Conservation (phyloP, 2,888 invertebrate species). For the Nomada ruficornis region DNA sequence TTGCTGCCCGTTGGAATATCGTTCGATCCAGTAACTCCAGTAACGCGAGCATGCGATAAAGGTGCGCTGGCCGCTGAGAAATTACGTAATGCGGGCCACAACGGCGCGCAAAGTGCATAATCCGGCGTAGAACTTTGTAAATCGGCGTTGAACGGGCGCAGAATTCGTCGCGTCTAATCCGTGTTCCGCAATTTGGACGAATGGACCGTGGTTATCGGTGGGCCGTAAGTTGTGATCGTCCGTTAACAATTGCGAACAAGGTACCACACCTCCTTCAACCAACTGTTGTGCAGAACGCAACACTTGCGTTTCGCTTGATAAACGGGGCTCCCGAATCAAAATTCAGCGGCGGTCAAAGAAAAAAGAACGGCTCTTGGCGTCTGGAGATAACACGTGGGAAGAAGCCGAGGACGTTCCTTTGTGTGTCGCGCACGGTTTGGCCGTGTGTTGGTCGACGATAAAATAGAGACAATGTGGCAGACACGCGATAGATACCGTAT, state of each 20-base stretch:
- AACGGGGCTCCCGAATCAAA: slow-evolving; percentile 22
- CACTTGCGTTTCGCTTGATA: slow-evolving; percentile 28
- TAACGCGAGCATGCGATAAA: slow-evolving; percentile 12
- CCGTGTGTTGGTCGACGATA: slow-evolving; percentile 20
- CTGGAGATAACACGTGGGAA: slow-evolving; percentile 57
- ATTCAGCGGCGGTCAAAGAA: slow-evolving; percentile 41
- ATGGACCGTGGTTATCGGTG: too few relatives aligned
- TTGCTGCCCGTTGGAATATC: slow-evolving; percentile 11
- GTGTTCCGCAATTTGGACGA: too few relatives aligned
- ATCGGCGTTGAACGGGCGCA: not conserved
- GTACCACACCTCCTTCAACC: not conserved
- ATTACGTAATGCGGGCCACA: slow-evolving; percentile 12
- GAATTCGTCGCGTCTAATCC: not conserved
- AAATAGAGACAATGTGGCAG: slow-evolving; percentile 34
- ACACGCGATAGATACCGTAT: slow-evolving; percentile 44
- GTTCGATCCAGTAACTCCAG: slow-evolving; percentile 11
- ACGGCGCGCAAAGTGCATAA: not conserved
- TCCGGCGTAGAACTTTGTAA: not conserved
- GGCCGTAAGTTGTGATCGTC: too few relatives aligned
- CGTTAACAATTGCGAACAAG: too few relatives aligned
- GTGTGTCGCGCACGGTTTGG: slow-evolving; percentile 29
- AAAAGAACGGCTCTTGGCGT: slow-evolving; percentile 9
- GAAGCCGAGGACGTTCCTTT: slow-evolving; percentile 59
- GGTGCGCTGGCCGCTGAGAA: not conserved
- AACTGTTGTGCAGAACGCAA: not conserved